These are phyloP conservation scores for Ceraclea dissimilis DNA, from an alignment of 2,888 invertebrate genomes.

Conservation along the genomic window DNA sequence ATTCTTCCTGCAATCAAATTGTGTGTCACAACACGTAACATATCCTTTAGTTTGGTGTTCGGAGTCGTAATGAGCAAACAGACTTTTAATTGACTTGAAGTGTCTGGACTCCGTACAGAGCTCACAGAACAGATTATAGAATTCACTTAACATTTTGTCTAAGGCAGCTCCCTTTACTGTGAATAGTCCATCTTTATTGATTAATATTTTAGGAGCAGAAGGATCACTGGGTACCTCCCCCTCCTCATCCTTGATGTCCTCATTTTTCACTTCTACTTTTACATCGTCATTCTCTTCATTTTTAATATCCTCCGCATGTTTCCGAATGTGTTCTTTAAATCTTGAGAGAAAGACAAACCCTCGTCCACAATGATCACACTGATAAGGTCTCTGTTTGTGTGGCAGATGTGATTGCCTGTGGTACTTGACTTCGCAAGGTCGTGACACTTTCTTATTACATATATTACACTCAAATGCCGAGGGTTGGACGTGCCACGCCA, in stretches of 20 bases:
- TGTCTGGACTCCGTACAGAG: neutral
- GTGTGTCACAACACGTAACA: neutral
- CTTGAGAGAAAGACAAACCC: neutral
- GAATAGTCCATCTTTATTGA: neutral
- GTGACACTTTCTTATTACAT: neutral
- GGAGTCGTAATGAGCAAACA: conserved; percentile 1
- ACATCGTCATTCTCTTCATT: neutral
- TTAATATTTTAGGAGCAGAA: neutral
- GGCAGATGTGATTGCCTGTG: conserved; percentile 3
- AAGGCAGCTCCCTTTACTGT: neutral
- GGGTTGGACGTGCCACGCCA: conserved; percentile 2
- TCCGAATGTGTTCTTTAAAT: conserved; percentile 1
- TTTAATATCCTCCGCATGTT: neutral
- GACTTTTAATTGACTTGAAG: neutral
- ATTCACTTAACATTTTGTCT: conserved; percentile 2
- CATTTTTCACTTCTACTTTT: neutral
- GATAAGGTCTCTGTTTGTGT: neutral
- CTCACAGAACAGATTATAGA: conserved; percentile 4
- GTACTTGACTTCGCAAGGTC: neutral
- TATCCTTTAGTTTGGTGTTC: conserved; percentile 2
- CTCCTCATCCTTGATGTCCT: neutral
- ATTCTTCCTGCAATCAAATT: conserved; percentile 2
- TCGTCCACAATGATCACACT: neutral
- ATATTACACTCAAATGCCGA: conserved; percentile 1
- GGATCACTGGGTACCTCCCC: neutral